Evolutionary conservation across 2,888 invertebrate species (phyloP).

Genomic region (Sarcophaga carnaria): DNA sequence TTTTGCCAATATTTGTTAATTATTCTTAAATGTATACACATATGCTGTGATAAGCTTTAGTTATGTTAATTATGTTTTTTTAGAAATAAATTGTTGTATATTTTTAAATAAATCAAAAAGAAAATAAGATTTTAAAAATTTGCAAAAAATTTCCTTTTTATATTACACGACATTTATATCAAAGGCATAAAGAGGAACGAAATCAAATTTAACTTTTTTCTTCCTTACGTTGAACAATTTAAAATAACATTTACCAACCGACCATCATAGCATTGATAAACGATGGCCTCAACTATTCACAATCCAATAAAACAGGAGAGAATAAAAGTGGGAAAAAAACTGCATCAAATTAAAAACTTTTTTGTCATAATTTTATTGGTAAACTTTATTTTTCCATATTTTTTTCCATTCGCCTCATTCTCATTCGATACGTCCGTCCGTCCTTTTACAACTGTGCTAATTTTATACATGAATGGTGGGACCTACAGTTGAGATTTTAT

Average conservation of each 20-base stretch:
- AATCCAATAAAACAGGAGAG: not conserved
- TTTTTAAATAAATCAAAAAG: not conserved
- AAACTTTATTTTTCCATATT: conserved; percentile 73
- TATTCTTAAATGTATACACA: not conserved
- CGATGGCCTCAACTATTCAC: not conserved
- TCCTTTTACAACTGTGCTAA: not conserved
- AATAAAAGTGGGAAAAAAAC: not conserved
- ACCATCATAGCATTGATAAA: conserved; percentile 9
- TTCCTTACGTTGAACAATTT: not conserved
- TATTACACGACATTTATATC: not conserved
- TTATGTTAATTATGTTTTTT: conserved; percentile 9
- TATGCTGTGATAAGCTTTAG: conserved; percentile 72
- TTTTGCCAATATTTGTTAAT: conserved; percentile 50
- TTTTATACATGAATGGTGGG: too few species aligned
- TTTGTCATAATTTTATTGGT: conserved; percentile 77
- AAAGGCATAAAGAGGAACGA: not conserved
- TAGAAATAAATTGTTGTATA: not conserved
- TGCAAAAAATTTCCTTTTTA: too few species aligned
- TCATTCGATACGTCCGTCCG: conserved; percentile 3
- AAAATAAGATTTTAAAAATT: not conserved
- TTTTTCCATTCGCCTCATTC: conserved; percentile 33
- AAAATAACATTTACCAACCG: conserved; percentile 5
- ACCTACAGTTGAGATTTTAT: too few species aligned
- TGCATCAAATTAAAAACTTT: conserved; percentile 78
- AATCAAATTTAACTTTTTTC: not conserved